phyloP scores from a whole-genome alignment of 37 sponge, comb jelly and placozoan genomes.

The Halichondria panicea region DNA sequence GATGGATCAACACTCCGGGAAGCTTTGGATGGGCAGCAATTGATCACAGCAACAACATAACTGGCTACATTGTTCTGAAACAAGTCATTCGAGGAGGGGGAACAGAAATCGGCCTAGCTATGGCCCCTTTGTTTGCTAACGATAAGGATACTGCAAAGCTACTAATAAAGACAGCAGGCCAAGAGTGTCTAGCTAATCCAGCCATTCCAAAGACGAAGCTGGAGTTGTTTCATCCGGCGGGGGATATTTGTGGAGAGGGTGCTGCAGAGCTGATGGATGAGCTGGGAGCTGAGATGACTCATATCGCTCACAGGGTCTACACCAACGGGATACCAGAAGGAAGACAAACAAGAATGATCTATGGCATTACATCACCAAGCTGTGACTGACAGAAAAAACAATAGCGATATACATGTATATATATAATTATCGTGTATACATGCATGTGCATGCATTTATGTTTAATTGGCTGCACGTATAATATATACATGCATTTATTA shows the following conservation, averaged over 20 bases:
- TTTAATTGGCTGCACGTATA: no score
- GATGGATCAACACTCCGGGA: not conserved
- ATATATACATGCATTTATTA: no score
- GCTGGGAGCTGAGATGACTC: not conserved
- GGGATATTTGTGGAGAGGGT: not conserved
- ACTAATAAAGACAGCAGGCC: not conserved
- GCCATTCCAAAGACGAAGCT: constrained; percentile 3
- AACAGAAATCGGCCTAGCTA: not conserved
- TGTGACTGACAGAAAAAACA: no score
- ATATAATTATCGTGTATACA: no score
- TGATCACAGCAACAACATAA: not conserved
- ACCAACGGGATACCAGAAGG: not conserved
- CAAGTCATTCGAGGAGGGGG: not conserved
- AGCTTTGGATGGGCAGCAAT: not conserved
- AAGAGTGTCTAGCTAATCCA: constrained; percentile 3
- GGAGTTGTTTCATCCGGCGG: constrained; percentile 1
- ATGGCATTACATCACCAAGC: not conserved
- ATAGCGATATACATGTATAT: no score
- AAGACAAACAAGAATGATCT: not conserved
- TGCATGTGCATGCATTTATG: no score
- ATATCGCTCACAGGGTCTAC: constrained; percentile 1
- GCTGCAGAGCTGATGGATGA: not conserved
- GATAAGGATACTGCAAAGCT: not conserved
- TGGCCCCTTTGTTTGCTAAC: not conserved
- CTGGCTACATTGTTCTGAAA: not conserved